These are phyloP conservation scores for Campoletis raptor DNA, from an alignment of 2,888 invertebrate species.

Conservation along the genomic window DNA sequence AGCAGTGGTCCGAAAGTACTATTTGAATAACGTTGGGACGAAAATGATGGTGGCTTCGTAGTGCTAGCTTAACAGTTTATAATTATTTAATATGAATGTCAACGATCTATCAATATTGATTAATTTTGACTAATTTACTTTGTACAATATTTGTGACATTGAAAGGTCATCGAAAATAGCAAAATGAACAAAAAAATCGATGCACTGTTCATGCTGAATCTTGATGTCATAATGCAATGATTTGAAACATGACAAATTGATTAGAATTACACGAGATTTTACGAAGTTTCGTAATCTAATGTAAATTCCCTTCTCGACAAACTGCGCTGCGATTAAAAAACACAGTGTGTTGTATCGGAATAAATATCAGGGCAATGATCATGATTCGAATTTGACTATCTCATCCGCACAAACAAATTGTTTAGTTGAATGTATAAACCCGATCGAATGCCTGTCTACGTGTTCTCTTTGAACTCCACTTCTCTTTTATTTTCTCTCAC, in stretches of 20 bases:
- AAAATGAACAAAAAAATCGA: too few relatives aligned
- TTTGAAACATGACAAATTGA: not conserved
- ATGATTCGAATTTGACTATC: constrained; percentile 15
- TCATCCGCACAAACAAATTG: constrained; percentile 41
- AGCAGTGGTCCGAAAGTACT: constrained; percentile 1
- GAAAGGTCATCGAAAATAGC: not conserved
- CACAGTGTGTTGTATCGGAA: constrained; percentile 23
- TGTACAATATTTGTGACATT: too few relatives aligned
- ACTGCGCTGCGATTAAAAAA: not conserved
- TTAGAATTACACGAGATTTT: not conserved
- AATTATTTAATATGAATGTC: too few relatives aligned
- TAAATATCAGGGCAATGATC: constrained; percentile 30
- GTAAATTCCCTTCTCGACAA: not conserved
- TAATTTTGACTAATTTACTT: too few relatives aligned
- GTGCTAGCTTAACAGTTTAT: too few relatives aligned
- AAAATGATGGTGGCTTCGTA: too few relatives aligned
- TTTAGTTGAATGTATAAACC: constrained; percentile 41
- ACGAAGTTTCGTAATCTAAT: not conserved
- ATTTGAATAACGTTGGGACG: constrained; percentile 18
- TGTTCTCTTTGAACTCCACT: constrained; percentile 15
- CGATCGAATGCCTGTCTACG: constrained; percentile 18
- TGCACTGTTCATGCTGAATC: not conserved
- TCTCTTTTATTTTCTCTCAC: constrained; percentile 15
- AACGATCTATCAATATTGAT: too few relatives aligned
- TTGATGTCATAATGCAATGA: not conserved